These are phyloP conservation scores for Morpho achilles DNA, from an alignment of 2,888 invertebrate species.

Conservation along the genomic window DNA sequence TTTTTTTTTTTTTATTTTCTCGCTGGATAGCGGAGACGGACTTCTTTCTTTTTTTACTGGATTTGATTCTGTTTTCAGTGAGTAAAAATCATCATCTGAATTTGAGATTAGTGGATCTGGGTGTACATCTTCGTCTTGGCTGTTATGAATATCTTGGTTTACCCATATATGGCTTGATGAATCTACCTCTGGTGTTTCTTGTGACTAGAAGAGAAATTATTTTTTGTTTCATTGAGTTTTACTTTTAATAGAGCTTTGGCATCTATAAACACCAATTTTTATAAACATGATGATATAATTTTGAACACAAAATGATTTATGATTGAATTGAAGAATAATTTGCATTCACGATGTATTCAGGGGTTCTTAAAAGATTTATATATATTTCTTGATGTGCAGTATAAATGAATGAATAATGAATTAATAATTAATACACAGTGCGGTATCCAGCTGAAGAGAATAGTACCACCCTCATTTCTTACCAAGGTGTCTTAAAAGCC, in stretches of 20 bases:
- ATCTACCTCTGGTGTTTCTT: constrained; percentile 32
- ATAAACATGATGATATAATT: too few species aligned
- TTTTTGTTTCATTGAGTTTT: constrained; percentile 1
- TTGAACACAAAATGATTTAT: too few species aligned
- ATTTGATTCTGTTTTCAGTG: constrained; percentile 31
- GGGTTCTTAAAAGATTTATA: too few species aligned
- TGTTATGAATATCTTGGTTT: constrained; percentile 41
- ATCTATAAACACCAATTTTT: too few species aligned
- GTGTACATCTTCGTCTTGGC: constrained; percentile 40
- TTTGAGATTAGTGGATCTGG: constrained; percentile 50
- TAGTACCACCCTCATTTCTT: too few species aligned
- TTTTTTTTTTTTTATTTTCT: constrained; percentile 42
- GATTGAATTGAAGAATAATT: too few species aligned
- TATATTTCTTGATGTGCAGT: too few species aligned
- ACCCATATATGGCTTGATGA: constrained; percentile 56
- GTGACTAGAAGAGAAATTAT: constrained; percentile 35
- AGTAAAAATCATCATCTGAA: constrained; percentile 48
- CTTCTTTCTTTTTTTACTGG: constrained; percentile 38
- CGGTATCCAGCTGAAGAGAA: too few species aligned
- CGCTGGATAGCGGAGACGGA: constrained; percentile 36
- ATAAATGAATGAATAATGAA: too few species aligned
- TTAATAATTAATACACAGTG: too few species aligned
- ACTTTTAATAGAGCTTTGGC: not conserved
- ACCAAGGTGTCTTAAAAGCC: too few species aligned
- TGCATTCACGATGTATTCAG: too few species aligned